A percentile compares a stretch with the other conserved stretches of the same genome.
phyloP scores from a whole-genome alignment of 2,888 invertebrate species.

The Platycheirus rosarum region DNA sequence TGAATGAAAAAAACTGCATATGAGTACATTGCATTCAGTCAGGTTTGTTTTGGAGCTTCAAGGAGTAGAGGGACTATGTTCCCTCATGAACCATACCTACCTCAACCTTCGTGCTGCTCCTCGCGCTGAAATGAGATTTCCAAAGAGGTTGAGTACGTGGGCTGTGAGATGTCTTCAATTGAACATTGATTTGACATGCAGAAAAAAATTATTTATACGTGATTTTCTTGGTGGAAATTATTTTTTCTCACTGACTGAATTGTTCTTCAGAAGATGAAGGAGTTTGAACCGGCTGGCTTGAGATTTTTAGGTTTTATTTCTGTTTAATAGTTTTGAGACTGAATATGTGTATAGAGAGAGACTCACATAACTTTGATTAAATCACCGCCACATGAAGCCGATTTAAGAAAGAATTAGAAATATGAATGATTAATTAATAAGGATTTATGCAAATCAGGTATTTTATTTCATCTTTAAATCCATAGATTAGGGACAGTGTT shows the following conservation, averaged over 20 bases:
- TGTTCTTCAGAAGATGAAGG: conserved; percentile 18
- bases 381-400: not conserved
- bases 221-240: conserved; percentile 59
- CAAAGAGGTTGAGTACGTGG: conserved; percentile 66
- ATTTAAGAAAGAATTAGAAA: conserved; percentile 7
- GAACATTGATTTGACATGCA: conserved; percentile 69
- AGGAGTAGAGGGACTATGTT: conserved; percentile 26
- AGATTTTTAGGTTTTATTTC: conserved; percentile 5
- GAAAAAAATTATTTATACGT: conserved; percentile 56
- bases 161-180: conserved; percentile 65
- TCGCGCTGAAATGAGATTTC: conserved; percentile 34
- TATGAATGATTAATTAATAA: conserved; percentile 4
- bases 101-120: conserved; percentile 39
- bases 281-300: conserved; percentile 11
- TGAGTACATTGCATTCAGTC: conserved; percentile 24
- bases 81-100: conserved; percentile 23
- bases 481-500: too few relatives aligned
- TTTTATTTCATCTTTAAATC: not conserved
- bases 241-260: conserved; percentile 37
- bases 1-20: conserved; percentile 33
- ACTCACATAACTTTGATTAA: not conserved
- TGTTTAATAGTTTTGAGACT: conserved; percentile 6
- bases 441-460: not conserved
- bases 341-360: not conserved
- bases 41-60: conserved; percentile 13